Conservation (phyloP, 2,113 vertebrate genomes). For the Natator depressus region DNA sequence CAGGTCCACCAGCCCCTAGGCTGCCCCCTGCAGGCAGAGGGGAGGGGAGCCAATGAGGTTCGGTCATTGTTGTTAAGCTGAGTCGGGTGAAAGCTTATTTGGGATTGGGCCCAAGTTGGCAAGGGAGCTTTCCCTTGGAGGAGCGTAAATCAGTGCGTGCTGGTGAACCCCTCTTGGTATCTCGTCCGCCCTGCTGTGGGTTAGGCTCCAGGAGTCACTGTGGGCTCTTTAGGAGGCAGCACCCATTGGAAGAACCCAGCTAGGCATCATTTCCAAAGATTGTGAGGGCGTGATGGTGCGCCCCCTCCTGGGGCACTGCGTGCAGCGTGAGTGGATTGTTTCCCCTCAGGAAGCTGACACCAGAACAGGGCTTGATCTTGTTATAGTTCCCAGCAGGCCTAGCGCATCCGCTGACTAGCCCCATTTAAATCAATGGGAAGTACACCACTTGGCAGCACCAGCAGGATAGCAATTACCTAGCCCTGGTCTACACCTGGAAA, state of each 20-base stretch:
- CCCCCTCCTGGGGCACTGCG: neutral
- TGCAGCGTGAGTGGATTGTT: neutral
- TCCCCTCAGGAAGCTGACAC: neutral
- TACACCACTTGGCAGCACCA: neutral
- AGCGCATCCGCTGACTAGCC: neutral
- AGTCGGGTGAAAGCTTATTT: conserved; percentile 53
- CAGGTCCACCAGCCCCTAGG: neutral
- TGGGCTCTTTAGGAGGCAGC: conserved; percentile 27
- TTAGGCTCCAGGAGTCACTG: neutral
- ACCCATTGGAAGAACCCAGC: neutral
- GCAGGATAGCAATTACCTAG: neutral
- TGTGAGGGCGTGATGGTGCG: neutral
- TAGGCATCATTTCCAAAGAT: neutral
- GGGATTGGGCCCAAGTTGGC: conserved; percentile 67
- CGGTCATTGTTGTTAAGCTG: neutral
- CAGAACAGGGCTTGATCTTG: neutral
- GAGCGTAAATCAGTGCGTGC: conserved; percentile 41
- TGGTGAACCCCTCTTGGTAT: conserved; percentile 45
- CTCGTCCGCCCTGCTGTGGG: conserved; percentile 14
- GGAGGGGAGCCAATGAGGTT: conserved; percentile 61
- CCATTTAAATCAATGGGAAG: neutral
- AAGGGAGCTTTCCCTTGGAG: conserved; percentile 65
- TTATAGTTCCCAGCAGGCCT: neutral
- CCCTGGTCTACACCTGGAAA: no score
- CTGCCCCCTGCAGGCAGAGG: conserved; percentile 43